Evolutionary conservation across 2,888 invertebrate genomes (phyloP).

Genomic region (Brachynemurus nebulosus): DNA sequence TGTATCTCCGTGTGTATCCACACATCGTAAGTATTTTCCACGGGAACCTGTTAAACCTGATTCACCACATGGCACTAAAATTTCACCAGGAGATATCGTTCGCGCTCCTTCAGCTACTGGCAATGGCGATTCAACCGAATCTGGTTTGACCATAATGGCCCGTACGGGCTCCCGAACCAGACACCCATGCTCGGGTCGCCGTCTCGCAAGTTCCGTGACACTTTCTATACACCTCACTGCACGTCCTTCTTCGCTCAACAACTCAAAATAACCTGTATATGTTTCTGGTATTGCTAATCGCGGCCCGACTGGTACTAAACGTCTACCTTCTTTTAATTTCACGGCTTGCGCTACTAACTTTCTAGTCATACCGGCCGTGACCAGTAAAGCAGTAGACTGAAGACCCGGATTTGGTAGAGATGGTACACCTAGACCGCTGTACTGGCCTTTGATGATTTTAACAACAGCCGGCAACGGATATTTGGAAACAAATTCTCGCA

Average conservation of each 20-base stretch:
- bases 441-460: constrained; percentile 88
- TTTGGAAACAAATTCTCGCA: constrained; percentile 59
- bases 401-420: constrained; percentile 74
- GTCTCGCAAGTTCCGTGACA: constrained; percentile 66
- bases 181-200: constrained; percentile 60
- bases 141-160: constrained; percentile 48
- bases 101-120: constrained; percentile 46
- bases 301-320: constrained; percentile 66
- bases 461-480: constrained; percentile 70
- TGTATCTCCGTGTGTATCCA: constrained; percentile 71
- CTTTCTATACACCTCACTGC: constrained; percentile 82
- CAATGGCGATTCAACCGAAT: constrained; percentile 31
- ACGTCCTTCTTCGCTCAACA: constrained; percentile 85
- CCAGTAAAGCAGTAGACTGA: constrained; percentile 72
- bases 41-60: constrained; percentile 49
- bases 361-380: constrained; percentile 72
- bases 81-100: constrained; percentile 70
- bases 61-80: constrained; percentile 66
- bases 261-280: constrained; percentile 85
- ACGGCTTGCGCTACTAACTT: constrained; percentile 81
- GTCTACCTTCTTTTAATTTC: constrained; percentile 77
- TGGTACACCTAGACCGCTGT: constrained; percentile 80
- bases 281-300: constrained; percentile 81
- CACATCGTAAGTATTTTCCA: constrained; percentile 74
- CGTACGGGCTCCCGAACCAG: constrained; percentile 67